phyloP scores from a whole-genome alignment of 2,113 vertebrate species.

The Forbesichthys agassizii region DNA sequence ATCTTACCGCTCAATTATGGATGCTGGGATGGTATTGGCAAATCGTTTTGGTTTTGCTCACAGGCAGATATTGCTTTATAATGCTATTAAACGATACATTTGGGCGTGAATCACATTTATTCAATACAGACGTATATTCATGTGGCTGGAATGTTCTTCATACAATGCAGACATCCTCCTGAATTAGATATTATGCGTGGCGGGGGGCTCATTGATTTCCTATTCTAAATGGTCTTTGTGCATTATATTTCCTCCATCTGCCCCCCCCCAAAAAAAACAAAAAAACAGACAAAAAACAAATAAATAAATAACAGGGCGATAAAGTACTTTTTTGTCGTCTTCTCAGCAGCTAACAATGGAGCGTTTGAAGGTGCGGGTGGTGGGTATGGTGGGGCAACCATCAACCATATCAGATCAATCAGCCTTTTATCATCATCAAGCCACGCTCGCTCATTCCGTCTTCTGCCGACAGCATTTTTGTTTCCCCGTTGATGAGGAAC shows the following conservation, averaged over 20 bases:
- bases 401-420: constrained; percentile 56
- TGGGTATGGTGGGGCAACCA: constrained; percentile 1
- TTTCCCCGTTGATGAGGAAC: constrained; percentile 55
- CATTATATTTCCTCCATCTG: constrained; percentile 34
- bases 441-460: constrained; percentile 39
- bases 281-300: background rate
- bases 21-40: constrained; percentile 42
- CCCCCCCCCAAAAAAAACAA: constrained; percentile 1
- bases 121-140: constrained; percentile 6
- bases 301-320: background rate
- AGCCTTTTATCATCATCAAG: constrained; percentile 61
- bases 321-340: constrained; percentile 43
- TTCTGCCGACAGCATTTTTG: constrained; percentile 62
- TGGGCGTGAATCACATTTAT: constrained; percentile 2
- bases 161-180: constrained; percentile 18
- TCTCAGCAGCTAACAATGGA: constrained; percentile 44
- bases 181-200: constrained; percentile 6
- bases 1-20: constrained; percentile 56
- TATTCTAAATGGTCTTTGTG: background rate
- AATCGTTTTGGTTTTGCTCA: constrained; percentile 25
- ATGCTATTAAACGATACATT: constrained; percentile 20
- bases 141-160: constrained; percentile 18
- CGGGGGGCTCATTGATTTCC: constrained; percentile 7
- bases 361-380: constrained; percentile 21
- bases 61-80: constrained; percentile 27